Conservation (phyloP, 1,140 invertebrate species). For the Penaeus chinensis region DNA sequence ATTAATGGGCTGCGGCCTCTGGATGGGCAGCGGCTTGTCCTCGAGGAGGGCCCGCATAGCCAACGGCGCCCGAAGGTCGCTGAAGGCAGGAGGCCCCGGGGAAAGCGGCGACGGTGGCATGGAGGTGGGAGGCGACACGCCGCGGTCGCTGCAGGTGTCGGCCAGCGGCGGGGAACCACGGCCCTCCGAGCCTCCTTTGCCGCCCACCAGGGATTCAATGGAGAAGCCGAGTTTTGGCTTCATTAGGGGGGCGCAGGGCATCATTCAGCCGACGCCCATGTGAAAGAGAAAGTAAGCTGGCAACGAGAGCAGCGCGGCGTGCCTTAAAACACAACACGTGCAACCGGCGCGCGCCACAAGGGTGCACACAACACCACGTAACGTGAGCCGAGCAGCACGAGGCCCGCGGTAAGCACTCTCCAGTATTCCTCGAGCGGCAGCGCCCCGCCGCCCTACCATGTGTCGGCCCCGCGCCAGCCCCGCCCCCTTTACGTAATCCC, state of each 20-base stretch:
- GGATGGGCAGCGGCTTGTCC: slow-evolving; percentile 57
- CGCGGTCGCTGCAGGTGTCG: slow-evolving; percentile 57
- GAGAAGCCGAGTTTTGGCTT: slow-evolving; percentile 95
- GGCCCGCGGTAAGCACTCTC: slow-evolving; percentile 41
- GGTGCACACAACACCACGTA: slow-evolving; percentile 45
- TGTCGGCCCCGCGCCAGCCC: slow-evolving; percentile 21
- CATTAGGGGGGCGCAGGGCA: slow-evolving; percentile 88
- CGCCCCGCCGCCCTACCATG: slow-evolving; percentile 44
- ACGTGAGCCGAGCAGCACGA: slow-evolving; percentile 48
- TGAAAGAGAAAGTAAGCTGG: slow-evolving; percentile 13
- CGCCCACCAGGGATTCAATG: slow-evolving; percentile 93
- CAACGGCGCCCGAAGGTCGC: slow-evolving; percentile 57
- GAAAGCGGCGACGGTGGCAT: slow-evolving; percentile 44
- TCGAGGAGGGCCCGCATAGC: slow-evolving; percentile 47
- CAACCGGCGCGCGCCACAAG: slow-evolving; percentile 40
- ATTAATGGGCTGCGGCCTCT: slow-evolving; percentile 61
- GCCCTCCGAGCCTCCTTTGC: slow-evolving; percentile 66
- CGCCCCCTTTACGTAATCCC: slow-evolving; percentile 15
- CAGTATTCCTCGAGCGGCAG: slow-evolving; percentile 27
- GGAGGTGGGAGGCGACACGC: slow-evolving; percentile 43
- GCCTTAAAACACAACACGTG: slow-evolving; percentile 30
- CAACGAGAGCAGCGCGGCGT: not conserved
- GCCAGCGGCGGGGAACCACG: slow-evolving; percentile 52
- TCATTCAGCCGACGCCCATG: slow-evolving; percentile 75
- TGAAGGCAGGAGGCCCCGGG: slow-evolving; percentile 54